These are phyloP conservation scores for Sebastolobus alascanus DNA, from an alignment of 2,797 vertebrate genomes.

Conservation along the genomic window DNA sequence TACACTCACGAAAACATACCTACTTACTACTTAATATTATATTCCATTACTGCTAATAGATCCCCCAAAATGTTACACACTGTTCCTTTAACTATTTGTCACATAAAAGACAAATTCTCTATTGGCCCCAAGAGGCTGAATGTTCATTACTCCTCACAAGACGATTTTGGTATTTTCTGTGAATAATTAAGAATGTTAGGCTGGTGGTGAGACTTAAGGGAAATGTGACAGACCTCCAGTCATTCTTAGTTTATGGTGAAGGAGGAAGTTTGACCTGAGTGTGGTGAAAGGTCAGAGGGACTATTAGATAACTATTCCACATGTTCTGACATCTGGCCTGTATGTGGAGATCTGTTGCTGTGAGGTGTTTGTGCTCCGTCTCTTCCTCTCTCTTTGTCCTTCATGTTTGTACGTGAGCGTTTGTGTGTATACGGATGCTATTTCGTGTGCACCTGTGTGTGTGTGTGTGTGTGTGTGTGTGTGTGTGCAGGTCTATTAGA, in stretches of 20 bases:
- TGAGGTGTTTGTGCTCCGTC: background rate
- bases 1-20: too few relatives aligned
- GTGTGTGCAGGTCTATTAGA: slow-evolving; percentile 34
- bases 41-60: too few relatives aligned
- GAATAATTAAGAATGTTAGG: too few relatives aligned
- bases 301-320: background rate
- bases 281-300: slow-evolving; percentile 2
- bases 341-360: background rate
- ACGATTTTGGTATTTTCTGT: too few relatives aligned
- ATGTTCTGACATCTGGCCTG: slow-evolving; percentile 15
- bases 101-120: too few relatives aligned
- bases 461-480: background rate
- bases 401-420: background rate
- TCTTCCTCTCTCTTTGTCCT: background rate
- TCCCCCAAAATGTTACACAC: too few relatives aligned
- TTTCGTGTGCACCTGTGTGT: background rate
- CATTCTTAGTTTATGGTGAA: background rate
- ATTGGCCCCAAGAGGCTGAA: too few relatives aligned
- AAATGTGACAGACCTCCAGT: background rate
- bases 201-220: too few relatives aligned
- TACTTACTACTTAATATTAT: too few relatives aligned
- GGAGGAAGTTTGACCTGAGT: background rate
- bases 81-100: too few relatives aligned
- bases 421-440: background rate
- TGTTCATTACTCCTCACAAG: too few relatives aligned